phyloP scores from a whole-genome alignment of 1,140 invertebrate species.

The Meloidogyne exigua region DNA sequence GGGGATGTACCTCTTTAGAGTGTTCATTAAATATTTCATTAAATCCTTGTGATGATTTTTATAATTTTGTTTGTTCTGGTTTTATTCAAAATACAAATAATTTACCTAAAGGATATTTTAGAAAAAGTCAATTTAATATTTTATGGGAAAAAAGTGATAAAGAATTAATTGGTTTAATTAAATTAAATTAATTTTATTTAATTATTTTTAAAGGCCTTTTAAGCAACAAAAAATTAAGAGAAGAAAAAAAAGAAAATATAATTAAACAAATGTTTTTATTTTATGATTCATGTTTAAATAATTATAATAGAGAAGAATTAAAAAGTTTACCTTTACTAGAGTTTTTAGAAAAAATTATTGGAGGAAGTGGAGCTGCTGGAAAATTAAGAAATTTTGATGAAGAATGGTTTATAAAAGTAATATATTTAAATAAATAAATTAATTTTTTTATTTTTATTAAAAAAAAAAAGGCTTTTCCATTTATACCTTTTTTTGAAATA shows the following conservation, averaged over 20 bases:
- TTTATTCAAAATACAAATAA: background rate
- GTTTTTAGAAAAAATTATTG: too few species aligned
- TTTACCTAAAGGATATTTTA: background rate
- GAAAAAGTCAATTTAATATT: constrained; percentile 1
- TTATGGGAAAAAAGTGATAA: constrained; percentile 5
- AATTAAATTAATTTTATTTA: background rate
- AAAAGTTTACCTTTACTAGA: too few species aligned
- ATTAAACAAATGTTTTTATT: background rate
- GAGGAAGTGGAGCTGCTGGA: too few species aligned
- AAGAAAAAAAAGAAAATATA: background rate
- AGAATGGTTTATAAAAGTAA: too few species aligned
- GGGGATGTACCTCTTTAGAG: too few species aligned
- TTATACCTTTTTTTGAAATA: background rate
- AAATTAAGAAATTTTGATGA: too few species aligned
- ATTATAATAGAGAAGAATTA: too few species aligned
- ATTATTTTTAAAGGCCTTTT: background rate
- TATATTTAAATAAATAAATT: background rate
- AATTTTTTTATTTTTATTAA: background rate
- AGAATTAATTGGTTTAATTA: background rate
- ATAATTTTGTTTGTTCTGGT: background rate
- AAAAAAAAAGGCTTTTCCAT: background rate
- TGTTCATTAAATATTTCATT: too few species aligned
- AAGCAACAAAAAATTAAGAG: too few species aligned
- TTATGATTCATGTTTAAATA: background rate
- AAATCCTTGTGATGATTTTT: background rate